Evolutionary conservation across 53 echinoderm and acorn worm genomes (phyloP).

Genomic region (Astropecten irregularis): DNA sequence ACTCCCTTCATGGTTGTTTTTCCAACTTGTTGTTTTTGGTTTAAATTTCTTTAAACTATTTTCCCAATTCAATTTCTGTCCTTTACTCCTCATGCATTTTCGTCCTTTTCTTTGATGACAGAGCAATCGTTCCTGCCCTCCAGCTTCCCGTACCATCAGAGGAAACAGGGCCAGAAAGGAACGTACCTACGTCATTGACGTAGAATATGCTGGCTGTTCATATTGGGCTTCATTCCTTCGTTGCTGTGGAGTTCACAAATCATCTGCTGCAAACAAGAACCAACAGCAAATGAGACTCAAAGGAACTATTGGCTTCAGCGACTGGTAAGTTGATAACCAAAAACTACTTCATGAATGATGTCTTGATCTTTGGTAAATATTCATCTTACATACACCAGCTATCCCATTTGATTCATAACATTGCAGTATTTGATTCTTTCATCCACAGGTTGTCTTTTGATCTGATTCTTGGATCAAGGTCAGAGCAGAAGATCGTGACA

Average conservation of each 20-base stretch:
- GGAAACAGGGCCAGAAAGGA: constrained; percentile 24
- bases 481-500: constrained; percentile 30
- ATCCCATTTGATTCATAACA: too few species aligned
- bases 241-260: constrained; percentile 15
- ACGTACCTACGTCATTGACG: constrained; percentile 37
- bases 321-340: constrained; percentile 47
- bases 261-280: constrained; percentile 16
- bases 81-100: too few species aligned
- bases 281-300: constrained; percentile 37
- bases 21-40: too few species aligned
- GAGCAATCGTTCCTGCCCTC: constrained; percentile 18
- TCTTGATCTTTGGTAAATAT: too few species aligned
- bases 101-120: background rate
- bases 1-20: too few species aligned
- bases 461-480: constrained; percentile 1
- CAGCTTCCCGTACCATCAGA: constrained; percentile 7
- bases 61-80: too few species aligned
- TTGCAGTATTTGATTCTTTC: too few species aligned
- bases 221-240: constrained; percentile 28
- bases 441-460: constrained; percentile 19
- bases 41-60: too few species aligned
- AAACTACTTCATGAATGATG: too few species aligned
- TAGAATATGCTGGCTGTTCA: constrained; percentile 31
- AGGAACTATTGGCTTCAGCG: constrained; percentile 49
- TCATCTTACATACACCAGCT: too few species aligned